Conservation (phyloP, 2,888 invertebrate genomes). For the Andrena minutula region DNA sequence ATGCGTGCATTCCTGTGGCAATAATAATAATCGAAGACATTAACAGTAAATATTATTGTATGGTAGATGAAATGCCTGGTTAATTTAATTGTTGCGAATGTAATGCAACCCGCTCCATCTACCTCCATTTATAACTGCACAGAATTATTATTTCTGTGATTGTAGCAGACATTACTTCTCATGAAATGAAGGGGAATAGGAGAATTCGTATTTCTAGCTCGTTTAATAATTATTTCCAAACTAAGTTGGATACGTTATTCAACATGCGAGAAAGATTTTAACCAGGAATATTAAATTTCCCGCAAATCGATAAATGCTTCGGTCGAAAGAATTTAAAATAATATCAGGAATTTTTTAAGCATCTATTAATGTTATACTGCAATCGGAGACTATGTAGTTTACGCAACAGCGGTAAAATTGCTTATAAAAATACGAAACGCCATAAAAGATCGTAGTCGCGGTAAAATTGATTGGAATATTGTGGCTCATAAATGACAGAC, state of each 20-base stretch:
- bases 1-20: not conserved
- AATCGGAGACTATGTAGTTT: not conserved
- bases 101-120: too few species aligned
- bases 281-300: not conserved
- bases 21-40: not conserved
- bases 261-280: not conserved
- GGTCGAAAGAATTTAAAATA: not conserved
- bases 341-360: not conserved
- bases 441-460: conserved; percentile 25
- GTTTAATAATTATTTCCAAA: not conserved
- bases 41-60: not conserved
- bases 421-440: not conserved
- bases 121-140: too few species aligned
- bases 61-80: too few species aligned
- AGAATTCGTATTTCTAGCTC: too few species aligned
- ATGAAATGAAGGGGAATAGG: not conserved
- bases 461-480: conserved; percentile 51
- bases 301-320: conserved; percentile 19
- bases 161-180: not conserved
- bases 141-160: not conserved
- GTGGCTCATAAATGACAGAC: conserved; percentile 39
- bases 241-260: not conserved
- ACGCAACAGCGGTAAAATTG: not conserved
- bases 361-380: not conserved
- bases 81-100: too few species aligned